Evolutionary conservation across 2,113 vertebrate genomes (phyloP), one percentile per base, ranked within the genome.

Genomic region (Gambusia affinis): DNA sequence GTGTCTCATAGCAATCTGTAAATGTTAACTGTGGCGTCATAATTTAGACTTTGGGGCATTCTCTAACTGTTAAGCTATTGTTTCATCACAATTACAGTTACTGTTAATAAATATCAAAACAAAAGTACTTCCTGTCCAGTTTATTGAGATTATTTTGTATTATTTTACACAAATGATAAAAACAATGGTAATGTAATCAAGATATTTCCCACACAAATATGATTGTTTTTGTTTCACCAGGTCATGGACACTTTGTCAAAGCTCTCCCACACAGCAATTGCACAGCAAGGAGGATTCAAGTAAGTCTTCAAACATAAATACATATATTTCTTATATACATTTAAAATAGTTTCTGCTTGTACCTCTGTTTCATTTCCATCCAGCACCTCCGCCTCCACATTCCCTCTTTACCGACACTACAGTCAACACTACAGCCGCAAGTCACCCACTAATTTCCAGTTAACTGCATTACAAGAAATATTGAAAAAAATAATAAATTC

Each of bases 191-290:
- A 47, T 19, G 15, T 6, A 1, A 47, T 47, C 14, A 6, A 47
- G 17, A 47, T 17, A 19, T 47, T 47, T 47, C 17, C 5, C 17
- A 47, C 17, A 15, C 44, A 47, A 47, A 47, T 7, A 57, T 57
- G 24, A n/a, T 24, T 17, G 17, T 57, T 27, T 76, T 70, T 82
- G 15, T 79, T 57, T 78, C 75, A 81, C 31, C 92, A 98, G 97
- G 97, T 98, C 42, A 96, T 98, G 92, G 96, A 99, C 90, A 96
- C 96, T 0, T 91, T 99, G 12, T 97, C 97, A 2, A 96, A 95
- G 60, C 95, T 99, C 60, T 99, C 97, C 2, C 93, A 95, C 54
- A 95, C 95, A 12, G 78, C 92, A 2, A 90, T 93, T 42, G 96
- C 97, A 0, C 85, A 97, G 70, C 93, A 95, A 79, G 92, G 92